Base-by-base conservation (phyloP, 2,797 vertebrate species). In the Gephyroberyx darwinii region DNA sequence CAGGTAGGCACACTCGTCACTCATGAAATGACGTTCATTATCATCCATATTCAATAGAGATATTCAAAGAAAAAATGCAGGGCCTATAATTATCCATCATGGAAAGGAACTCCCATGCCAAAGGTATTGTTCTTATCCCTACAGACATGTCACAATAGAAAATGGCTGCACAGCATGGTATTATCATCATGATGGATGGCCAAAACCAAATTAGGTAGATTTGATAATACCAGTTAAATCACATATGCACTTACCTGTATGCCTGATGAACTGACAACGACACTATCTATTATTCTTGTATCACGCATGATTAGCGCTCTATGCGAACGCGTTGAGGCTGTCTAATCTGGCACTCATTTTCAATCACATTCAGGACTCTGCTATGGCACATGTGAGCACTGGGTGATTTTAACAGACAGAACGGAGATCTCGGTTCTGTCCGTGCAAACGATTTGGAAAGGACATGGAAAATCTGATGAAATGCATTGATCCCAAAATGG, bases 181-280 rank as follows among this genome's bases (percentile, higher is more conserved):
- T 81, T 52, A 84, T 91, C 85, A 84, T 78, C 67, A 74, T 90
- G 86, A 91, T 88, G 82, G 83, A 90, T 77, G 65, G 88, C 71
- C 66, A 71, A 63, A 86, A 81, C 72, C 80, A 70, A 88, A 91
- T 91, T 88, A 90, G 78, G 62, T 62, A 81, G 81, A 90, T 84
- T 85, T 84, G 59, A 91, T 90, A 88, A 90, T 90, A 86, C 90
- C 59, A 81, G 70, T 84, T 84, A 86, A 90, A 91, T 89, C 80
- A 85, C 85, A 86, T 80, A 87, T 89, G 86, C 84, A 87, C 86
- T 89, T 90, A 92, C 91, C 88, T 90, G 81, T 71, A 87, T 85
- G 80, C 80, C 76, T 88, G 90, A 91, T 86, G 88, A 92, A 88
- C 80, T 87, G 85, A 90, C 85, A 90, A 83, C 58, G 69, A 83